Percentiles rank a stretch among this genome's conserved stretches.
Evolutionary conservation across 2,888 invertebrate genomes (phyloP).

Genomic region (Drosophila pseudotalamancana): DNA sequence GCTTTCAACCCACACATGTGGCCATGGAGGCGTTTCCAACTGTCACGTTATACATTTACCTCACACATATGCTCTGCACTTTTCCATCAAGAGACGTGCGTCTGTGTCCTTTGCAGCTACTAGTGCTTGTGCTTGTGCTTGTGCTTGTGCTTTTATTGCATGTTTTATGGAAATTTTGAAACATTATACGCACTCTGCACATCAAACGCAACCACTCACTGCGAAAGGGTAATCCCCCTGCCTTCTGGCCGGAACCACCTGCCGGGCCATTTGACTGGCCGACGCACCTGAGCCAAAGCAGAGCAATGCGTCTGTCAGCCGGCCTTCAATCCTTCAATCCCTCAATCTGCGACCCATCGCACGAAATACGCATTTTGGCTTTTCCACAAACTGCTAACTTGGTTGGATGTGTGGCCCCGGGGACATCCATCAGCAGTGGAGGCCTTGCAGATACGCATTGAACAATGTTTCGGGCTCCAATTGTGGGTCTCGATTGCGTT

Average conservation of each 20-base stretch:
- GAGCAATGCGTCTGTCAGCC: conserved; percentile 8
- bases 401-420: conserved; percentile 72
- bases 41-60: too few relatives aligned
- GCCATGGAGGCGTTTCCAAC: too few relatives aligned
- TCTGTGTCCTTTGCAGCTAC: neutral
- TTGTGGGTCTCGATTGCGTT: neutral
- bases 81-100: neutral
- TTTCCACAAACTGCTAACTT: conserved; percentile 65
- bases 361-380: conserved; percentile 54
- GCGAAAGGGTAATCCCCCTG: too few relatives aligned
- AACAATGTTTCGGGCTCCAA: neutral
- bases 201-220: conserved; percentile 46
- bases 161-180: conserved; percentile 78
- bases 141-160: conserved; percentile 67
- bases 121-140: neutral
- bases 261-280: conserved; percentile 43
- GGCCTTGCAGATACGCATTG: neutral
- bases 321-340: conserved; percentile 1
- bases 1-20: too few relatives aligned
- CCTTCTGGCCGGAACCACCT: too few relatives aligned
- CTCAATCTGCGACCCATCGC: conserved; percentile 49
- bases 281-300: conserved; percentile 51
- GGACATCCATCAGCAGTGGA: conserved; percentile 68
- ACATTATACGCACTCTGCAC: conserved; percentile 65
- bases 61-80: too few relatives aligned